Evolutionary conservation across 2,113 vertebrate species (phyloP).

Genomic region (Syngnathus scovelli): DNA sequence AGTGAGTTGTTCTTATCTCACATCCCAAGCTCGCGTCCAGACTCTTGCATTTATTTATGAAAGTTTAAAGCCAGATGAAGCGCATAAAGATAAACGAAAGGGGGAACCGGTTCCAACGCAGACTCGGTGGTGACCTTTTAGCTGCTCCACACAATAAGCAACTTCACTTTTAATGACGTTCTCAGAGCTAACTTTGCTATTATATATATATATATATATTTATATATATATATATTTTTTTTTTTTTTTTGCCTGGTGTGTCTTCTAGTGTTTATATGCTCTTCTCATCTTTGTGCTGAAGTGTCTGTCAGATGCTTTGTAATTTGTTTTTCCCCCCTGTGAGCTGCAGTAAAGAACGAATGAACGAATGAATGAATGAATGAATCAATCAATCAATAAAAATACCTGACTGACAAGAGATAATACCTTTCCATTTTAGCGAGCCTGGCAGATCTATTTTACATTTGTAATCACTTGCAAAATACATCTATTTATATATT

Average conservation of each 20-base stretch:
- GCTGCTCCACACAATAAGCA: not conserved
- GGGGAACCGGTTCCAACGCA: not conserved
- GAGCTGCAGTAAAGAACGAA: not conserved
- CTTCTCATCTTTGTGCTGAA: not conserved
- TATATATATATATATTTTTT: too few species aligned
- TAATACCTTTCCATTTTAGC: not conserved
- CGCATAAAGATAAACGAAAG: not conserved
- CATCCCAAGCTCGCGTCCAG: not conserved
- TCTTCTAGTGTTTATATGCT: not conserved
- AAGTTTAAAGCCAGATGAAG: slow-evolving; percentile 11
- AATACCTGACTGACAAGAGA: not conserved
- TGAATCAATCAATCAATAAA: not conserved
- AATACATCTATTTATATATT: not conserved
- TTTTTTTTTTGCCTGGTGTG: not conserved
- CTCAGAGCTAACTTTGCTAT: not conserved
- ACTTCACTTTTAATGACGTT: not conserved
- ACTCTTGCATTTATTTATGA: not conserved
- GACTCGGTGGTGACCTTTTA: not conserved
- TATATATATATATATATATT: too few species aligned
- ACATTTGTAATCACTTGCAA: not conserved
- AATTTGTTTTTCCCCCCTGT: not conserved
- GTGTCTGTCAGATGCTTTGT: not conserved
- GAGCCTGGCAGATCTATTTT: not conserved
- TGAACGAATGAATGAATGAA: too few species aligned
- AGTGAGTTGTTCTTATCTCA: slow-evolving; percentile 11